phyloP scores from a whole-genome alignment of 2,888 invertebrate species.

The Hirtodrosophila alboralis region DNA sequence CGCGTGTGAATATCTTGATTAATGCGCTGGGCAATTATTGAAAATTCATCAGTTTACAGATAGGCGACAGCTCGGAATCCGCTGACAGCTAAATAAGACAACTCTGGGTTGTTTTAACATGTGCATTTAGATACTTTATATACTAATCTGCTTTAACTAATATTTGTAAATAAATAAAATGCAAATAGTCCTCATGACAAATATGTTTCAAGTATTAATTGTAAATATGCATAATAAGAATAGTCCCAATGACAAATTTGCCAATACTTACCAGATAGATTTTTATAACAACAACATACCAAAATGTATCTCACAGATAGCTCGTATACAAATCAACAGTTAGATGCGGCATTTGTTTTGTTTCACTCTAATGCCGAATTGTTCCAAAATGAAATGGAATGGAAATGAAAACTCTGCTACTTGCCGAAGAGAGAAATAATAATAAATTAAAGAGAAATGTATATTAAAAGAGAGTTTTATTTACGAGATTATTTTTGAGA shows the following conservation, averaged over 20 bases:
- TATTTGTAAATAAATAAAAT: too few species aligned
- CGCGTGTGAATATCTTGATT: conserved; percentile 63
- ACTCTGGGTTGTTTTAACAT: too few species aligned
- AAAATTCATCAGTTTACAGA: conserved; percentile 25
- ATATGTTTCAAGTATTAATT: too few species aligned
- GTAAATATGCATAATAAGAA: too few species aligned
- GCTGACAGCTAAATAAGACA: conserved; percentile 3
- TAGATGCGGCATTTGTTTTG: conserved; percentile 62
- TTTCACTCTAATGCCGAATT: conserved; percentile 41
- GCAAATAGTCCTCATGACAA: too few species aligned
- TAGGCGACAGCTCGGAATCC: conserved; percentile 3
- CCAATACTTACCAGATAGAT: neutral
- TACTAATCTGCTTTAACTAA: too few species aligned
- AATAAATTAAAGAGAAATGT: conserved; percentile 9
- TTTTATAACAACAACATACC: conserved; percentile 10
- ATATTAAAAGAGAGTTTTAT: neutral
- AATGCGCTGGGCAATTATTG: conserved; percentile 53
- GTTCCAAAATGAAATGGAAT: conserved; percentile 24
- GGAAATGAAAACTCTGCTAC: conserved; percentile 69
- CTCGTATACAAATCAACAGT: conserved; percentile 66
- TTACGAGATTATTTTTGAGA: conserved; percentile 1
- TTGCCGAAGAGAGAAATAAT: conserved; percentile 22
- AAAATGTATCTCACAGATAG: conserved; percentile 46
- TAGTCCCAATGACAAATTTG: too few species aligned
- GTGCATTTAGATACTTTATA: too few species aligned